Evolutionary conservation across 1,140 invertebrate species (phyloP).

Genomic region (Campoletis sonorensis): DNA sequence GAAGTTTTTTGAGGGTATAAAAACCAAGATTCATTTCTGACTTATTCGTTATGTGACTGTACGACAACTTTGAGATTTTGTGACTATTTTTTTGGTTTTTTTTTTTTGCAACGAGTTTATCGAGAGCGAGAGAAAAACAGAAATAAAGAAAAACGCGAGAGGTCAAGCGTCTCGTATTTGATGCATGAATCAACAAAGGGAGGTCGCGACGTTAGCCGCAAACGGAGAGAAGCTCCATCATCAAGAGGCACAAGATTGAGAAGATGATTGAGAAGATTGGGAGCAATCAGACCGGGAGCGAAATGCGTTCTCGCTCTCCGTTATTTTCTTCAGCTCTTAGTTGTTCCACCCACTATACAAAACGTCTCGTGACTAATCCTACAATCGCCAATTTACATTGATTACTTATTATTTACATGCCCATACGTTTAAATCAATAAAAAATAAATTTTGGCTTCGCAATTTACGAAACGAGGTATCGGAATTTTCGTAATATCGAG

Average conservation of each 20-base stretch:
- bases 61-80: too few species aligned
- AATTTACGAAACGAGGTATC: too few species aligned
- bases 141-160: slow-evolving; percentile 12
- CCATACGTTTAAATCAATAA: background rate
- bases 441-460: background rate
- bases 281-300: slow-evolving; percentile 49
- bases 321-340: slow-evolving; percentile 4
- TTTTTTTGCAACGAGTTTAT: background rate
- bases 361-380: slow-evolving; percentile 17
- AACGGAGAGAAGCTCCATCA: slow-evolving; percentile 14
- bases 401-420: background rate
- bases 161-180: slow-evolving; percentile 41
- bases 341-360: slow-evolving; percentile 4
- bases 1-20: too few species aligned
- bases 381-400: background rate
- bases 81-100: too few species aligned
- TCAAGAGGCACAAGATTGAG: slow-evolving; percentile 46
- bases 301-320: slow-evolving; percentile 51
- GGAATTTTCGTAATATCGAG: too few species aligned
- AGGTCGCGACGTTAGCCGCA: slow-evolving; percentile 4
- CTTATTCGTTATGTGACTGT: too few species aligned
- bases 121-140: background rate
- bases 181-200: slow-evolving; percentile 42
- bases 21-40: too few species aligned
- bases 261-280: slow-evolving; percentile 52